Evolutionary conservation across 2,113 vertebrate genomes (phyloP), one percentile per base, ranked within the genome.

Genomic region (Hippocampus guttulatus): DNA sequence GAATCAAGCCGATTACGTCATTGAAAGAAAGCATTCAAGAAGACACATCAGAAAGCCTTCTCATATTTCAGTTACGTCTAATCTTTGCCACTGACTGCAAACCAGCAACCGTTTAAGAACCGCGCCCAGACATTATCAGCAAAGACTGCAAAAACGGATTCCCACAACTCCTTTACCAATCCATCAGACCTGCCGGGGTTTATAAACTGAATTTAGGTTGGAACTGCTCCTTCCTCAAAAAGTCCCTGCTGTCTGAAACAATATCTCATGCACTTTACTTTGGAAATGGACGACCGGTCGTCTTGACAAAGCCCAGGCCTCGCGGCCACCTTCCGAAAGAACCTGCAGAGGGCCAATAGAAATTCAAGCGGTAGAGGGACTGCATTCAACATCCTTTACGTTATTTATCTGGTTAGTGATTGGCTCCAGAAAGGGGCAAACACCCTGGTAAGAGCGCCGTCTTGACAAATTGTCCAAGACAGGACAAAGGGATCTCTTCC

Each of bases 381-480:
- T 66, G 51, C 78, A 67, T 76, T 82, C 64, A 73, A 69, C 57
- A 57, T 77, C 69, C 76, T 68, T 78, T 68, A 90, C 64, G 81
- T 77, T 58, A 27, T 27, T 25, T 61, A 30, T 64, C 38, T 41
- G 21, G 5, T 64, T 41, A 18, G 43, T n/a, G 20, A n/a, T 82
- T 73, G 74, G 67, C 69, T 67, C 62, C 75, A 83, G 87, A 88
- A 87, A 55, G 71, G 88, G 80, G 76, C 69, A 77, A 81, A 72
- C 66, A 75, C 63, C 52, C 10, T 18, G 79, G 64, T 77, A 73
- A 78, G 82, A 84, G 47, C 67, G 69, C 75, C 67, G 68, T 80
- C 62, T 77, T 76, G 79, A 76, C 79, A 80, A 81, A 90, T 88
- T 65, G 77, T 80, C 80, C 62, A 73, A 77, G 85, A 78, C 76